Conservation (phyloP, 2,797 vertebrate species). For the Dallia pectoralis region DNA sequence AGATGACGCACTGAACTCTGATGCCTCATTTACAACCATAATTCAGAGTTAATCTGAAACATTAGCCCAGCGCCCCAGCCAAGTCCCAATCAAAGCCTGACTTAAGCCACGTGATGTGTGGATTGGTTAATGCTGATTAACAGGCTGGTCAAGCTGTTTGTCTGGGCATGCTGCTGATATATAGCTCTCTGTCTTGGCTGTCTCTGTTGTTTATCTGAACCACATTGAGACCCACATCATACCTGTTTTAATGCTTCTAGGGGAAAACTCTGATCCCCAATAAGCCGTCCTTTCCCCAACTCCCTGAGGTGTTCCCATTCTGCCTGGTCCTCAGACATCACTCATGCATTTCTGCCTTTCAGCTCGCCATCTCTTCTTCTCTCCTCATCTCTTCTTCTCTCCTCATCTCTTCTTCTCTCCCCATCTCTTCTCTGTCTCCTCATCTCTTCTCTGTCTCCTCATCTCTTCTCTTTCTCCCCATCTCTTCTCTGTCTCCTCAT, state of each 20-base stretch:
- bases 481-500: background rate
- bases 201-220: constrained; percentile 44
- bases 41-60: constrained; percentile 66
- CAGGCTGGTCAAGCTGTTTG: constrained; percentile 18
- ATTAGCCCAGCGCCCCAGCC: constrained; percentile 48
- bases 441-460: constrained; percentile 5
- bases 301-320: background rate
- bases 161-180: background rate
- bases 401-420: constrained; percentile 8
- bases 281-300: constrained; percentile 9
- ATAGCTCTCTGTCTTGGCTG: background rate
- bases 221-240: constrained; percentile 36
- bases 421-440: constrained; percentile 8
- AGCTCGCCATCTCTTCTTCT: background rate
- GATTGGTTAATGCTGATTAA: constrained; percentile 50
- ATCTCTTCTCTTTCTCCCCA: background rate
- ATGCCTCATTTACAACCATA: constrained; percentile 65
- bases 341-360: background rate
- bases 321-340: background rate
- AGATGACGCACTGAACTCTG: constrained; percentile 64
- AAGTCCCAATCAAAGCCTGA: constrained; percentile 51
- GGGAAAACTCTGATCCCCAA: constrained; percentile 31
- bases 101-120: constrained; percentile 53
- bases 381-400: constrained; percentile 10
- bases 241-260: constrained; percentile 18